Conservation (phyloP, 2,888 invertebrate genomes). For the Synergus itoensis region DNA sequence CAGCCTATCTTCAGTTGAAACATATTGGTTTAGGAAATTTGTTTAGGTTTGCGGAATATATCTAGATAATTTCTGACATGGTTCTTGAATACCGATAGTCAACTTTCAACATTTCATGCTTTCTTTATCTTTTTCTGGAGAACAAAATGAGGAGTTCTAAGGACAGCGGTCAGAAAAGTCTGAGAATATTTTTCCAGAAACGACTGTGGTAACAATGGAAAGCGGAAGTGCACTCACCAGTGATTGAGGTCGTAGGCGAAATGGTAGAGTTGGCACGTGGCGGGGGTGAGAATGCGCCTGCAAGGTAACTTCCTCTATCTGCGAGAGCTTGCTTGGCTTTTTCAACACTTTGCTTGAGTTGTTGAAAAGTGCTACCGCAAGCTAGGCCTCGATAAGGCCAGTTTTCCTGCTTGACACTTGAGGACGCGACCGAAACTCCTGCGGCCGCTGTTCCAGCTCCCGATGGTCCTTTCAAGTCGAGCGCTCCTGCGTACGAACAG, state of each 20-base stretch:
- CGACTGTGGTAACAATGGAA: slow-evolving; percentile 7
- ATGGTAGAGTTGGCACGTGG: slow-evolving; percentile 74
- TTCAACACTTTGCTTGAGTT: slow-evolving; percentile 93
- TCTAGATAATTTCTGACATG: no score
- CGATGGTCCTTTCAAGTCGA: slow-evolving; percentile 87
- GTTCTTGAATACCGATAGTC: no score
- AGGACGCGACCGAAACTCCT: slow-evolving; percentile 67
- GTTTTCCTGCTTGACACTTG: slow-evolving; percentile 76
- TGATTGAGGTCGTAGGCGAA: slow-evolving; percentile 74
- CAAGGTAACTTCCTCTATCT: slow-evolving; percentile 74
- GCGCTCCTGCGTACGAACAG: slow-evolving; percentile 92
- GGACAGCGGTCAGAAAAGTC: not conserved
- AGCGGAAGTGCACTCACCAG: slow-evolving; percentile 68
- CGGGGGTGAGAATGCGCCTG: slow-evolving; percentile 76
- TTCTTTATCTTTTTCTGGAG: not conserved
- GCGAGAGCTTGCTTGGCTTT: slow-evolving; percentile 91
- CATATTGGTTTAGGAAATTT: no score
- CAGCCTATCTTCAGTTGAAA: no score
- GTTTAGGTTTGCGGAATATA: no score
- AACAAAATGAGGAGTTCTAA: not conserved
- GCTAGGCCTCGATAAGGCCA: slow-evolving; percentile 85
- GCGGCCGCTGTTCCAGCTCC: slow-evolving; percentile 67
- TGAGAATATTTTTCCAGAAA: not conserved
- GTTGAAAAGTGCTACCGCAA: slow-evolving; percentile 92
- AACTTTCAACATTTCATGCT: no score